Evolutionary conservation across 2,113 vertebrate species (phyloP), one percentile per base, ranked within the genome.

Genomic region (Cottus gobio): DNA sequence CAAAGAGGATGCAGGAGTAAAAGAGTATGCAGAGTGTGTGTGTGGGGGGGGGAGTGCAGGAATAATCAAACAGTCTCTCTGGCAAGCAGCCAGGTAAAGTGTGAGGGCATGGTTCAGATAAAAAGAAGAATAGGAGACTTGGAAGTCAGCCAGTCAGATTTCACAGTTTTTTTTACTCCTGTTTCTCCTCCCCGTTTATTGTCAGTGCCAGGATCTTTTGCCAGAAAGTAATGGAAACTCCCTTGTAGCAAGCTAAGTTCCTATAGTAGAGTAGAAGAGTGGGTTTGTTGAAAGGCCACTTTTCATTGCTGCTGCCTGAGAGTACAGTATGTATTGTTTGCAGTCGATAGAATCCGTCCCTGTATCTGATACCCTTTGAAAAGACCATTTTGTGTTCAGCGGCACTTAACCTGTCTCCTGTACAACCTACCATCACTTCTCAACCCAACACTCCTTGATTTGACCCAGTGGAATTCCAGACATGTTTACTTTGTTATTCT

Each of bases 151-250:
- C 94, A 94, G 90, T 66, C 50, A 84, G 79, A 86, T 92, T 93
- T 92, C 91, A 89, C 89, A 85, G 80, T 66, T 60, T 73, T 57
- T 30, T 36, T 63, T 22, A 50, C 62, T 74, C 75, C 48, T 68
- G 77, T 30, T 37, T 78, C 79, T 75, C 86, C 67, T 76, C 87
- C 67, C 64, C 71, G 22, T 91, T 90, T 91, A 89, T 88, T 91
- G 91, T 90, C 71, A 79, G 77, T 90, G 86, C 90, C 90, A 91
- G 89, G 87, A 93, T 90, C 83, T 85, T 91, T 90, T 86, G 87
- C 89, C 91, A 91, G 82, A 89, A 90, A 90, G 90, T 91, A 94
- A 94, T 90, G 90, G 91, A 93, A 92, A 91, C 88, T 92, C 89
- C 85, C 85, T 74, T 84, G 85, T 85, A 91, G 83, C 79, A 63